A percentile compares a stretch with the other conserved stretches of the same genome.
Evolutionary conservation across 2,113 vertebrate species (phyloP).

Genomic region (Pomatostomus ruficeps): DNA sequence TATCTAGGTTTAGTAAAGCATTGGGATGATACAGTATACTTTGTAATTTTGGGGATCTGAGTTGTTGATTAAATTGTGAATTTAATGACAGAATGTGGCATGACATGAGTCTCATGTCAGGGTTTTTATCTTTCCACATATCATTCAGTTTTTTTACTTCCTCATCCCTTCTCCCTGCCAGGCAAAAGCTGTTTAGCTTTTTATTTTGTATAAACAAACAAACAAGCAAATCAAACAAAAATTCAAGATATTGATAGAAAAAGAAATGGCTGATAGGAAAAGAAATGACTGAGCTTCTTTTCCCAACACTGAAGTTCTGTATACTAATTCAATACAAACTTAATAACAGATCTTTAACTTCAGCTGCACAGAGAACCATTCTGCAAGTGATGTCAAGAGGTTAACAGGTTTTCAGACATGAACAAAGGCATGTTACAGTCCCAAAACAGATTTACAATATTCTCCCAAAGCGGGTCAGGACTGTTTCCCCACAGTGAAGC

Average conservation of each 20-base stretch:
- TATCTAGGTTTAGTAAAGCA: neutral
- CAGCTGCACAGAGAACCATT: neutral
- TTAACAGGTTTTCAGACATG: neutral
- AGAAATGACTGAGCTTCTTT: neutral
- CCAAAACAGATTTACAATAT: neutral
- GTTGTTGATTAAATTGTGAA: neutral
- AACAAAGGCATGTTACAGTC: neutral
- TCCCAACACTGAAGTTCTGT: neutral
- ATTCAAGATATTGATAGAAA: neutral
- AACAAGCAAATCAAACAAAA: neutral
- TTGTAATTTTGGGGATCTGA: neutral
- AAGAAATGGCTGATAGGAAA: neutral
- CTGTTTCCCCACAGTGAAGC: neutral
- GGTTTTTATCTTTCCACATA: neutral
- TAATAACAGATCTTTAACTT: neutral
- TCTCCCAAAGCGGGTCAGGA: accelerated
- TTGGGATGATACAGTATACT: neutral
- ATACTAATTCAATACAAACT: neutral
- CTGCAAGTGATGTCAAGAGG: neutral
- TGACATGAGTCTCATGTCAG: neutral
- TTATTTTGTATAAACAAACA: neutral
- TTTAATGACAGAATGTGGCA: neutral
- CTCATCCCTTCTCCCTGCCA: neutral
- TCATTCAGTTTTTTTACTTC: neutral
- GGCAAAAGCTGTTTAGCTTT: neutral